Conservation (phyloP, 2,888 invertebrate genomes). For the Crocallis elinguaria region DNA sequence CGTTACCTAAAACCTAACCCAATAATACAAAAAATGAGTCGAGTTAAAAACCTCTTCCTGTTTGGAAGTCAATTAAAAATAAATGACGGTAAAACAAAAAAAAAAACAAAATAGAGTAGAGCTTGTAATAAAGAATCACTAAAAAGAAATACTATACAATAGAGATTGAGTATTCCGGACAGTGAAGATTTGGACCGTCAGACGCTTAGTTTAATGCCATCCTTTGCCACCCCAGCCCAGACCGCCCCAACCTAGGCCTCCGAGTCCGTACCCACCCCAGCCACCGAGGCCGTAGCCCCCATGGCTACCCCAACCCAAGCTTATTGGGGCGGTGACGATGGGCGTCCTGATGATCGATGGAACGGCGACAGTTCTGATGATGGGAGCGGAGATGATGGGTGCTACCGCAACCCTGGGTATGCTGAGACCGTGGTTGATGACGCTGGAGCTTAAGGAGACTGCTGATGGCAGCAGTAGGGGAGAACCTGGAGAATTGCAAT, state of each 20-base stretch:
- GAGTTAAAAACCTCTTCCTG: no score
- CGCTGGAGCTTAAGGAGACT: slow-evolving; percentile 55
- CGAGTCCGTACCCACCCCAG: slow-evolving; percentile 3
- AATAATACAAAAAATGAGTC: no score
- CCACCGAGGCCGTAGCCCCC: slow-evolving; percentile 13
- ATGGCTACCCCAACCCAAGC: slow-evolving; percentile 27
- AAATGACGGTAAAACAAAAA: slow-evolving; percentile 25
- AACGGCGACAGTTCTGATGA: slow-evolving; percentile 40
- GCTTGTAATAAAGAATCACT: slow-evolving; percentile 27
- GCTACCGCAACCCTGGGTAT: slow-evolving; percentile 49
- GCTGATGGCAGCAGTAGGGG: slow-evolving; percentile 42
- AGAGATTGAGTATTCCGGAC: slow-evolving; percentile 23
- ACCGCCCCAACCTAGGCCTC: slow-evolving; percentile 30
- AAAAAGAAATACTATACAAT: slow-evolving; percentile 28
- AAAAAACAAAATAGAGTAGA: slow-evolving; percentile 14
- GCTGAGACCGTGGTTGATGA: slow-evolving; percentile 61
- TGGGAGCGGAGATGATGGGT: slow-evolving; percentile 46
- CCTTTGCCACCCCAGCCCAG: slow-evolving; percentile 39
- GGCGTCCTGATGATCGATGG: slow-evolving; percentile 43
- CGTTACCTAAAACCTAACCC: no score
- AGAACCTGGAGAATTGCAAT: slow-evolving; percentile 28
- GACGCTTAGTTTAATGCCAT: slow-evolving; percentile 30
- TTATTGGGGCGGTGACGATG: slow-evolving; percentile 40
- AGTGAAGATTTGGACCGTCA: slow-evolving; percentile 25
- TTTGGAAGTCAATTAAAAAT: no score